Percentiles rank a stretch among this genome's conserved stretches.
Evolutionary conservation across 2,888 invertebrate species (phyloP).

Genomic region (Phania funesta): DNA sequence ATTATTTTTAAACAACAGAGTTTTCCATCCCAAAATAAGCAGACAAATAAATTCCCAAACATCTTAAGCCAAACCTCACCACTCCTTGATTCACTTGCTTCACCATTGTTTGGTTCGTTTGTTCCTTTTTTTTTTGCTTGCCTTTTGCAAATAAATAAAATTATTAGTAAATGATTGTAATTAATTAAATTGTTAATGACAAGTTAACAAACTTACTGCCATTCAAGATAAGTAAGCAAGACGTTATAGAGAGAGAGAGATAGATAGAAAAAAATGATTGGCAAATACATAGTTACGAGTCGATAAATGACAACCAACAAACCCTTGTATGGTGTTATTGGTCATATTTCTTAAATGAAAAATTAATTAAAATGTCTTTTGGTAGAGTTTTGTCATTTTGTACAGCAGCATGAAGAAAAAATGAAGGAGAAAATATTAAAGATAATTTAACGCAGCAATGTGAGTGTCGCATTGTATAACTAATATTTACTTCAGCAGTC

Average conservation of each 20-base stretch:
- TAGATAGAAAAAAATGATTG: neutral
- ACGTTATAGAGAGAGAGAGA: neutral
- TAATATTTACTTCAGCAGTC: too few species aligned
- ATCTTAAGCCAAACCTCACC: neutral
- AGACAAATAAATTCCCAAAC: constrained; percentile 22
- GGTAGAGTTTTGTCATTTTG: constrained; percentile 52
- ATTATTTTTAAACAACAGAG: constrained; percentile 26
- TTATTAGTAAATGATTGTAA: constrained; percentile 59
- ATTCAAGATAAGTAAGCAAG: constrained; percentile 27
- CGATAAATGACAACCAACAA: constrained; percentile 38
- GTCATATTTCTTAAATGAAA: constrained; percentile 64
- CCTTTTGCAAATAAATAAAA: constrained; percentile 1
- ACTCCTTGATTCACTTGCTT: constrained; percentile 20
- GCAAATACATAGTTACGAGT: constrained; percentile 27
- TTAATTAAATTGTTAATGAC: constrained; percentile 66
- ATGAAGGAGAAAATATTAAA: constrained; percentile 6
- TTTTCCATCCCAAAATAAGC: neutral
- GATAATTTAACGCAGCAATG: constrained; percentile 2
- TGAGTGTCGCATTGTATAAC: too few species aligned
- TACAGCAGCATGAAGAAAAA: neutral
- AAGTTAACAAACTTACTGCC: constrained; percentile 62
- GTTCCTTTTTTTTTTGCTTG: neutral
- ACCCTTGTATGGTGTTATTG: constrained; percentile 59
- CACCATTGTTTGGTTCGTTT: neutral
- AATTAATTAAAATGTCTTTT: constrained; percentile 67